Base-by-base conservation (phyloP, 2,888 invertebrate species). In the Neoitamus cyanurus region DNA sequence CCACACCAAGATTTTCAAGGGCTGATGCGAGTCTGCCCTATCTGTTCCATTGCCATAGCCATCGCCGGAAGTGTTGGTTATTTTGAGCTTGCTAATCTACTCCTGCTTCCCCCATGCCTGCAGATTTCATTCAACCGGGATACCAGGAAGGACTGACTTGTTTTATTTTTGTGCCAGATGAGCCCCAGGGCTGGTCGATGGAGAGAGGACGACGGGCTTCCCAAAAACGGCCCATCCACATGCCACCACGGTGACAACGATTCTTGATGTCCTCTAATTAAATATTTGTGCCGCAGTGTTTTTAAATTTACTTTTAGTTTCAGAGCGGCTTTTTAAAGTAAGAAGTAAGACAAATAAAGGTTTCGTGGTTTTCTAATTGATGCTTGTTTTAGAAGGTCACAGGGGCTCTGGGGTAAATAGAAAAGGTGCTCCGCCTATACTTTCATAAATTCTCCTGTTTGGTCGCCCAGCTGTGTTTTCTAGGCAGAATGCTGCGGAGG, bases 1-100 rank as follows among this genome's bases (percentile, higher is more conserved):
- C 86, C 90, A 89, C 84, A 86, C 89, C 58, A 87, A 88, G 83
- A 88, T 90, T 87, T 90, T 91, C 84, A 90, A 89, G 31, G 89
- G 89, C 84, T 89, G 68, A 80, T 34, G 36, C 25, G 6, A 20
- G 9, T 9, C 25, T 20, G 25, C n/a, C 13, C 1, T 5, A 42
- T 42, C 5, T 42, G 42, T 6, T 20, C 7, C 20, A 58, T 58
- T 20, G 15, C 25, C 25, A 58, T 58, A 25, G 20, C 9, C 25
- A 15, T 58, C 58, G 58, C 15, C 9, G 25, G 58, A 58, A 58
- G 20, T 15, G 58, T 15, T 15, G 25, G 58, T 25, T 58, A 58
- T 58, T 48, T 58, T 25, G 58, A 25, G 25, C 15, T 9, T 15
- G 11, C 58, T 58, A 58, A 58, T 58, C 25, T 58, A n/a, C 15